These are phyloP conservation scores for Phasianus colchicus DNA, from an alignment of 2,113 vertebrate genomes.

Conservation along the genomic window DNA sequence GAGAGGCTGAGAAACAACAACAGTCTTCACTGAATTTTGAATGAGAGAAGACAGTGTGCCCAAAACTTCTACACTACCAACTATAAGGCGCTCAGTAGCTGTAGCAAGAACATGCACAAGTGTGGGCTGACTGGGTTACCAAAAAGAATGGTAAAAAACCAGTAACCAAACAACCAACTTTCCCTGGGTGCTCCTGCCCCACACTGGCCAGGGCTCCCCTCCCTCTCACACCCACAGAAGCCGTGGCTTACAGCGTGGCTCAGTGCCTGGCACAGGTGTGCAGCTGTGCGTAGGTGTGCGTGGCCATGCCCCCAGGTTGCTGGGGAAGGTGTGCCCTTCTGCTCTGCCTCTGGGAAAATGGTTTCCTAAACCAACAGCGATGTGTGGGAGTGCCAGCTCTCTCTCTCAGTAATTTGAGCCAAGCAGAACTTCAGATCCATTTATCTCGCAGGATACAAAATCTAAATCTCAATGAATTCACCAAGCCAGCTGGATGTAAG, in stretches of 20 bases:
- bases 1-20: background rate
- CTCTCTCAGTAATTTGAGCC: background rate
- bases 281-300: background rate
- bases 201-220: background rate
- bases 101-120: background rate
- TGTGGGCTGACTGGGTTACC: background rate
- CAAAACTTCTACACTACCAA: background rate
- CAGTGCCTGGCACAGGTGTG: background rate
- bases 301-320: fast-evolving
- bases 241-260: background rate
- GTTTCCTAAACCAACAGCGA: background rate
- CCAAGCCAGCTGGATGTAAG: fast-evolving
- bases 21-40: background rate
- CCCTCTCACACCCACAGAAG: background rate
- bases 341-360: background rate
- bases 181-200: background rate
- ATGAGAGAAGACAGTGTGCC: background rate
- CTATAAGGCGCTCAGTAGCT: background rate
- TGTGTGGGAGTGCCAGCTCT: background rate
- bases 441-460: background rate
- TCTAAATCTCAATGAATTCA: background rate
- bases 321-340: background rate
- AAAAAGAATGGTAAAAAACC: background rate
- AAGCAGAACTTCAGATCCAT: background rate
- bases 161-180: background rate